A percentile compares a stretch with the other conserved stretches of the same genome.
Evolutionary conservation across 2,888 invertebrate genomes (phyloP).

Genomic region (Chromoteleia sp.): DNA sequence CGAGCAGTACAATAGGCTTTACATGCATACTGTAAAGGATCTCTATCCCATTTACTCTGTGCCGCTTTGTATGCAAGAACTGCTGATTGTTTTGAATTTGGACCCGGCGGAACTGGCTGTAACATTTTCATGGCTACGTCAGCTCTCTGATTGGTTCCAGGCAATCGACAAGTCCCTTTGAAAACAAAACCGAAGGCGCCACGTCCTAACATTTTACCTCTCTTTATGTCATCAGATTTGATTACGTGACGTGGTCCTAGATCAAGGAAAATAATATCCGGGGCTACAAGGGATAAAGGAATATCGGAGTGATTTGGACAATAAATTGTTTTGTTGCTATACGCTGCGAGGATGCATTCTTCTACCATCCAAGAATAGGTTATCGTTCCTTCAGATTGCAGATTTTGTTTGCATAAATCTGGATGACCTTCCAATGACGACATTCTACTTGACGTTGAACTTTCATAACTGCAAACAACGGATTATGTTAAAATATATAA

Average conservation of each 20-base stretch:
- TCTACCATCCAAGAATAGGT: conserved; percentile 96
- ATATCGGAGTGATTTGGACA: conserved; percentile 93
- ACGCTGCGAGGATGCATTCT: conserved; percentile 96
- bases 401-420: conserved; percentile 83
- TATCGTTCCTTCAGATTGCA: conserved; percentile 76
- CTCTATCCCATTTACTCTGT: conserved; percentile 96
- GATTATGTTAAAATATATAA: too few relatives aligned
- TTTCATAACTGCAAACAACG: conserved; percentile 87
- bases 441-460: conserved; percentile 90
- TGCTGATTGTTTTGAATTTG: conserved; percentile 88
- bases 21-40: conserved; percentile 95
- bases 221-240: conserved; percentile 91
- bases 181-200: conserved; percentile 99
- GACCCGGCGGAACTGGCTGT: conserved; percentile 95
- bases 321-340: conserved; percentile 89
- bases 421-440: conserved; percentile 93
- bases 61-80: conserved; percentile 87
- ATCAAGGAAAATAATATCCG: conserved; percentile 97
- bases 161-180: conserved; percentile 89
- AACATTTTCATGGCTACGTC: conserved; percentile 98
- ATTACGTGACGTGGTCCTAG: conserved; percentile 93
- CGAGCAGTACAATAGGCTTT: conserved; percentile 98
- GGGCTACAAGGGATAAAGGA: conserved; percentile 92
- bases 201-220: conserved; percentile 93
- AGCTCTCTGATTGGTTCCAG: conserved; percentile 86